Evolutionary conservation across 2,888 invertebrate genomes (phyloP).

Genomic region (Epinotia bilunana): DNA sequence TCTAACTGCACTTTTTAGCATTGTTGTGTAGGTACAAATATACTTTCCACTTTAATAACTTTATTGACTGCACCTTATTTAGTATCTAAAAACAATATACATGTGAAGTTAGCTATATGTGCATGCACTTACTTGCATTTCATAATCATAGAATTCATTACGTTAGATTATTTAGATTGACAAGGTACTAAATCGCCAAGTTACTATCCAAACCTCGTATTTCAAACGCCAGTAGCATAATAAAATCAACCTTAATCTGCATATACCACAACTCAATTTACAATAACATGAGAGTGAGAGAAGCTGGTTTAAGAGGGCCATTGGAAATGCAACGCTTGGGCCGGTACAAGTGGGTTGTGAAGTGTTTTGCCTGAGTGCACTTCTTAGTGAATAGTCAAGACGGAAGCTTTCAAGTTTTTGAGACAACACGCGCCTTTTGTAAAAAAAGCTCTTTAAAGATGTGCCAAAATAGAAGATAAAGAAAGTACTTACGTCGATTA

Average conservation of each 20-base stretch:
- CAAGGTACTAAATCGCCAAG: background rate
- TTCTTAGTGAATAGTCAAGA: constrained; percentile 12
- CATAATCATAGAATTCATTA: constrained; percentile 10
- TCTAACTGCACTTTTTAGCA: too few relatives aligned
- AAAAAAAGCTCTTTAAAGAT: background rate
- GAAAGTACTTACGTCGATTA: background rate
- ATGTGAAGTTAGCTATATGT: background rate
- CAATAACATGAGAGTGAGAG: background rate
- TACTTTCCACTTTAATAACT: too few relatives aligned
- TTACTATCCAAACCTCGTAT: background rate
- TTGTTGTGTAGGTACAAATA: too few relatives aligned
- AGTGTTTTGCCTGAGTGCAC: constrained; percentile 26
- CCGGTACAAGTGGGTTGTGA: constrained; percentile 20
- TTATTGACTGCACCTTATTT: background rate
- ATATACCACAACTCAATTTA: background rate
- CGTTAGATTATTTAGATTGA: constrained; percentile 9
- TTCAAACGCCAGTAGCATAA: background rate
- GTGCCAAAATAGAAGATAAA: background rate
- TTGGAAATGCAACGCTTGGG: background rate
- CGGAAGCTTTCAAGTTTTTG: constrained; percentile 26
- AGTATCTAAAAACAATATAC: background rate
- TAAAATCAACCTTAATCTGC: background rate
- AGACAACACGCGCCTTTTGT: background rate
- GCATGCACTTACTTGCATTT: background rate
- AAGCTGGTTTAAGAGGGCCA: background rate